Conservation (phyloP, 1,140 invertebrate species). For the Hypsibius dujardini region DNA sequence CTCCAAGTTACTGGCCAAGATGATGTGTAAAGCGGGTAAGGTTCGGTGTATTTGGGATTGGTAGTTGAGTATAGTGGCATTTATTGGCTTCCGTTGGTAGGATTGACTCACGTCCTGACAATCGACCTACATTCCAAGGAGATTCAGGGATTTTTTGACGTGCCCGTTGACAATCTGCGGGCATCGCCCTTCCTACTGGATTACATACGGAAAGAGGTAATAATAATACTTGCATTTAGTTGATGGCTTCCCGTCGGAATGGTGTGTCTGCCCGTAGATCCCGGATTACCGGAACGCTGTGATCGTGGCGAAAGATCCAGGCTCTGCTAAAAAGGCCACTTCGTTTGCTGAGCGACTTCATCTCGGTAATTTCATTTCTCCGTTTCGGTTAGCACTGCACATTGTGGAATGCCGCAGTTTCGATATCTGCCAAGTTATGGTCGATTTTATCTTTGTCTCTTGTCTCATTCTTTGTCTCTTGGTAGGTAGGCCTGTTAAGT, state of each 20-base stretch:
- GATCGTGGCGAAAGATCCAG: conserved; percentile 90
- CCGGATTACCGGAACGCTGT: conserved; percentile 97
- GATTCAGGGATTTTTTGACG: conserved; percentile 97
- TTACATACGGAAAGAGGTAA: conserved; percentile 88
- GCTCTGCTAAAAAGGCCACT: conserved; percentile 89
- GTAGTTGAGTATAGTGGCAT: not conserved
- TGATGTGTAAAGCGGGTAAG: conserved; percentile 76
- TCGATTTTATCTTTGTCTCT: too few relatives aligned
- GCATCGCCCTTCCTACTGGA: conserved; percentile 92
- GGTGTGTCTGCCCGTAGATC: conserved; percentile 46
- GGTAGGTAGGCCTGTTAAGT: too few relatives aligned
- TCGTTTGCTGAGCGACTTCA: conserved; percentile 89
- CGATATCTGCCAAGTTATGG: too few relatives aligned
- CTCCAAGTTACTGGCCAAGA: conserved; percentile 81
- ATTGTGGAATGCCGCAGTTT: too few relatives aligned
- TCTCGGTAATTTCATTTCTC: too few relatives aligned
- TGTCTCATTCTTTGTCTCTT: too few relatives aligned
- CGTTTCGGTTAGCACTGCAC: too few relatives aligned
- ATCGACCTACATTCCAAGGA: conserved; percentile 99
- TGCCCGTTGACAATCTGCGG: conserved; percentile 91
- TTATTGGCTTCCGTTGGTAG: too few relatives aligned
- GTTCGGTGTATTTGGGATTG: conserved; percentile 11
- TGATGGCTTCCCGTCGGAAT: conserved; percentile 7
- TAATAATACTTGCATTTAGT: too few relatives aligned
- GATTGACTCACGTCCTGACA: conserved; percentile 79